Percentiles rank a stretch among this genome's conserved stretches.
phyloP scores from a whole-genome alignment of 2,797 vertebrate species.

The Tolypeutes matacus region DNA sequence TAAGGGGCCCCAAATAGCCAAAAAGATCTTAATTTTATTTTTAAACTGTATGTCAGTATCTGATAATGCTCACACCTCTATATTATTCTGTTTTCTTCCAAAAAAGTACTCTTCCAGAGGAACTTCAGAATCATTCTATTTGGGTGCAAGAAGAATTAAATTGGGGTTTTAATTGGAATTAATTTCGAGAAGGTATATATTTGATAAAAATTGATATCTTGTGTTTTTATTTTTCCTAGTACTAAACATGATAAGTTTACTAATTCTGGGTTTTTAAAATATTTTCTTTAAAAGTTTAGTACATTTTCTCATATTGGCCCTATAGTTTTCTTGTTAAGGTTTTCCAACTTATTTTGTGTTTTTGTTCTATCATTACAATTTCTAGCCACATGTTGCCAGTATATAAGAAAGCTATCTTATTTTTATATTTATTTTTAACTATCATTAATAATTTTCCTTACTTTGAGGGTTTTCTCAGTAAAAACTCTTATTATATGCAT shows the following conservation, averaged over 20 bases:
- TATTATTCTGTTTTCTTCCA: neutral
- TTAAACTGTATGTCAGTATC: neutral
- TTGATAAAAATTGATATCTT: neutral
- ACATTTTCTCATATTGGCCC: neutral
- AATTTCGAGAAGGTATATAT: neutral
- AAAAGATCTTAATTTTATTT: too few species aligned
- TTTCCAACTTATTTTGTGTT: neutral
- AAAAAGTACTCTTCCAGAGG: neutral
- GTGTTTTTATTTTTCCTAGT: constrained; percentile 5
- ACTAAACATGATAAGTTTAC: neutral
- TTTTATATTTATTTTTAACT: neutral
- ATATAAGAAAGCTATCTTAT: neutral
- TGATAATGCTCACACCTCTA: too few species aligned
- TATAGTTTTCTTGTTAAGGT: neutral
- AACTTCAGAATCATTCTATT: neutral
- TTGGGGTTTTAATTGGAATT: neutral
- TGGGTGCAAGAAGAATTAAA: neutral
- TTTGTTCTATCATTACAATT: neutral
- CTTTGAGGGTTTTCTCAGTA: neutral
- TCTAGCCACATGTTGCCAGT: neutral
- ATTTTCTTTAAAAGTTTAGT: neutral
- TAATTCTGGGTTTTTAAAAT: neutral
- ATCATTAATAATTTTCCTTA: neutral
- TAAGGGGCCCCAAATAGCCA: too few species aligned
- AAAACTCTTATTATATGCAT: neutral